Conservation (phyloP, 1,140 invertebrate genomes). For the Drosophila saltans region DNA sequence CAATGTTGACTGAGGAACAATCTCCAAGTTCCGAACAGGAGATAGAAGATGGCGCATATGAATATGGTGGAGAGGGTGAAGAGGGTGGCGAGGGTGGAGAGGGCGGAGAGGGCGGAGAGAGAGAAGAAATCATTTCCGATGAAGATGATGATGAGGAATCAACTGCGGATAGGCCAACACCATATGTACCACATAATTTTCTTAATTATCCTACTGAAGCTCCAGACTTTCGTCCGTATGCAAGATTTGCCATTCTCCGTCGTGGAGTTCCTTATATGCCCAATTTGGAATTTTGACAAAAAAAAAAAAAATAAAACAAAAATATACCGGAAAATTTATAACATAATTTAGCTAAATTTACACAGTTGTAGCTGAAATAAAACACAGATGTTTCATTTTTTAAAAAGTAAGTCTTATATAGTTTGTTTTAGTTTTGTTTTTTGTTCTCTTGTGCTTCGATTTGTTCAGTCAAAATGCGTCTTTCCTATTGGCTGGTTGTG, state of each 20-base stretch:
- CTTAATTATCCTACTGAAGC: conserved; percentile 30
- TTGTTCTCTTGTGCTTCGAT: not conserved
- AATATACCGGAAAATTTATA: not conserved
- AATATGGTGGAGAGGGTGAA: not conserved
- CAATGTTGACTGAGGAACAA: not conserved
- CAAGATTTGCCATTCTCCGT: conserved; percentile 50
- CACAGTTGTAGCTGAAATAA: conserved; percentile 15
- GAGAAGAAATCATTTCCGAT: too few species aligned
- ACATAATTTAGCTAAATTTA: conserved; percentile 4
- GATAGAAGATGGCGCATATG: not conserved
- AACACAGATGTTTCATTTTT: conserved; percentile 8
- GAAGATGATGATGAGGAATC: conserved; percentile 21
- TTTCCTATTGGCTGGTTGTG: conserved; percentile 3
- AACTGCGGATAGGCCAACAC: conserved; percentile 13
- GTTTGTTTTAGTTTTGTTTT: conserved; percentile 13
- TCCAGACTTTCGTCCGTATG: conserved; percentile 21
- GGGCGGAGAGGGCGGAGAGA: not conserved
- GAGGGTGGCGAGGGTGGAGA: not conserved
- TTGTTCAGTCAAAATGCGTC: conserved; percentile 35
- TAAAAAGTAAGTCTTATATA: conserved; percentile 9
- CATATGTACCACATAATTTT: conserved; percentile 32
- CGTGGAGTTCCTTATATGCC: not conserved
- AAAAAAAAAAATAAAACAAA: not conserved
- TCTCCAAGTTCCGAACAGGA: not conserved
- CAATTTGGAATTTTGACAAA: not conserved